Evolutionary conservation across 2,888 invertebrate species (phyloP).

Genomic region (Globia sparganii): DNA sequence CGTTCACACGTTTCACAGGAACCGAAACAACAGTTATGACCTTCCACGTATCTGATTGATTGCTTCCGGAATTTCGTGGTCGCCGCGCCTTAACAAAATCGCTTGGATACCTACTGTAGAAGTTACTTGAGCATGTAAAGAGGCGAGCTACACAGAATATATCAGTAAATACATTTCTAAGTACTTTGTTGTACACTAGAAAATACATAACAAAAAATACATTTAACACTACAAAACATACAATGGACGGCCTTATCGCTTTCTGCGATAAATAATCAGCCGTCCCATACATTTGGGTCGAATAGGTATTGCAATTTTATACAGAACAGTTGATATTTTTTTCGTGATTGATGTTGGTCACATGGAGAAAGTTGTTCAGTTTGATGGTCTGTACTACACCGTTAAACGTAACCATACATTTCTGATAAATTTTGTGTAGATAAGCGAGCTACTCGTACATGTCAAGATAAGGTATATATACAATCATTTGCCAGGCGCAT

Average conservation of each 20-base stretch:
- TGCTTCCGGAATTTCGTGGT: constrained; percentile 50
- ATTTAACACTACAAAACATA: background rate
- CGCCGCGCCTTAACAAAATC: constrained; percentile 9
- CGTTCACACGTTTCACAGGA: constrained; percentile 42
- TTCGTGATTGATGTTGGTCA: background rate
- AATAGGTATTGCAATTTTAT: background rate
- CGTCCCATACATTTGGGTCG: background rate
- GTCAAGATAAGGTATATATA: background rate
- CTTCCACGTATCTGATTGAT: constrained; percentile 61
- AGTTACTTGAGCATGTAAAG: constrained; percentile 2
- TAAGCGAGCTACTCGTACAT: background rate
- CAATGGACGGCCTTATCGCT: background rate
- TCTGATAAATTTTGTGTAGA: background rate
- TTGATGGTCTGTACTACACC: background rate
- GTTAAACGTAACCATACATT: background rate
- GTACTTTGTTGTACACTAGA: background rate
- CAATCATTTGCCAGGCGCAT: background rate
- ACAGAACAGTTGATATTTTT: background rate
- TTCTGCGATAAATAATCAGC: background rate
- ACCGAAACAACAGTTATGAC: constrained; percentile 56
- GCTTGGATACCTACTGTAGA: background rate
- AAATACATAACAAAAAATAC: background rate
- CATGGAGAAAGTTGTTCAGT: background rate
- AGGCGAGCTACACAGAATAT: background rate
- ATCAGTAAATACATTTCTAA: background rate